These are phyloP conservation scores for Xyrauchen texanus DNA, from an alignment of 2,113 vertebrate species.

Conservation along the genomic window DNA sequence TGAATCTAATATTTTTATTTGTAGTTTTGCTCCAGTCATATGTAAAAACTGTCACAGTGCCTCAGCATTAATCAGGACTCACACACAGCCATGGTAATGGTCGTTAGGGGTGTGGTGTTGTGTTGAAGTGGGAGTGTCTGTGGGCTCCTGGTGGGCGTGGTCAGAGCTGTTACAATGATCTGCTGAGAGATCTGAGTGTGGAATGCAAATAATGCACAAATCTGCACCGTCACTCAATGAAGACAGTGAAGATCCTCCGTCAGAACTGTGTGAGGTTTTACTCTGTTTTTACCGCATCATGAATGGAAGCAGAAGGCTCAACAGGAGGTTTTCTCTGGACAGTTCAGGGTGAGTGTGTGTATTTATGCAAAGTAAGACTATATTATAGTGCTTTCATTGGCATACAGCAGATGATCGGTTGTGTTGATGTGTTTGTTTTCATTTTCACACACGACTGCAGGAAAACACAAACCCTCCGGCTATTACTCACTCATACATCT, in stretches of 20 bases:
- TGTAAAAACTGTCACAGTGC: too few species aligned
- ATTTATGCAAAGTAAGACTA: not conserved
- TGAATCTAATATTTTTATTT: too few species aligned
- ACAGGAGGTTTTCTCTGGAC: conserved; percentile 69
- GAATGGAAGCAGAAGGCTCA: conserved; percentile 16
- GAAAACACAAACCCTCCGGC: not conserved
- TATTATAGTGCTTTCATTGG: too few species aligned
- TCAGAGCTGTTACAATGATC: not conserved
- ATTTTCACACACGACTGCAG: not conserved
- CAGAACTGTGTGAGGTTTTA: not conserved
- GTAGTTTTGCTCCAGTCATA: too few species aligned
- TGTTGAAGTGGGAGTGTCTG: not conserved
- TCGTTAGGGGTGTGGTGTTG: not conserved
- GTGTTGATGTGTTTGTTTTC: too few species aligned
- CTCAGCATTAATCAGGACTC: too few species aligned
- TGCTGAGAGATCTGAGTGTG: not conserved
- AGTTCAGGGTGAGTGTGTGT: conserved; percentile 66
- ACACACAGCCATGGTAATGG: not conserved
- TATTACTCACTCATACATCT: not conserved
- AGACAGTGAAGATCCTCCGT: not conserved
- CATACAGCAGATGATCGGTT: too few species aligned
- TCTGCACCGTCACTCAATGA: not conserved
- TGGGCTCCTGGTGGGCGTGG: not conserved
- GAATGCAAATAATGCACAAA: not conserved
- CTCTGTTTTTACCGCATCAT: not conserved